Evolutionary conservation across 2,888 invertebrate species (phyloP).

Genomic region (Drosophila birchii): DNA sequence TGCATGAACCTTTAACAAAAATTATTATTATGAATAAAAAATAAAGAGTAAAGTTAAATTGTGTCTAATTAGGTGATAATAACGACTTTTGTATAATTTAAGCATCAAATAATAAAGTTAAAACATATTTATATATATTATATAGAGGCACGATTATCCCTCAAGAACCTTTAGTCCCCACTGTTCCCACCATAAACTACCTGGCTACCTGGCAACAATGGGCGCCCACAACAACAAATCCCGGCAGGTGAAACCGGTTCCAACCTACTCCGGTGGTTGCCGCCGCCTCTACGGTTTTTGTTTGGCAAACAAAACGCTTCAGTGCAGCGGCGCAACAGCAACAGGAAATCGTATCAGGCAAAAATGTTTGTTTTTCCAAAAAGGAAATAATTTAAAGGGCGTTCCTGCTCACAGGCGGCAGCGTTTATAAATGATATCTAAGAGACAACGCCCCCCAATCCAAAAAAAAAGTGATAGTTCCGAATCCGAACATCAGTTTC

Average conservation of each 20-base stretch:
- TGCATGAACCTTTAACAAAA: conserved; percentile 2
- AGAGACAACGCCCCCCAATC: conserved; percentile 26
- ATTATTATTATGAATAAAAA: too few species aligned
- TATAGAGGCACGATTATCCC: not conserved
- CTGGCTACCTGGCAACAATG: conserved; percentile 35
- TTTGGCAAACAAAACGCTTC: conserved; percentile 62
- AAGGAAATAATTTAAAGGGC: conserved; percentile 56
- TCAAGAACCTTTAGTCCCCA: conserved; percentile 1
- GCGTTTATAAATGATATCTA: conserved; percentile 32
- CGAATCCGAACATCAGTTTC: conserved; percentile 27
- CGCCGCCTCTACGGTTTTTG: conserved; percentile 40
- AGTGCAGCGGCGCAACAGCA: conserved; percentile 27
- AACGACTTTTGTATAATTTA: not conserved
- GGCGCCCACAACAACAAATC: conserved; percentile 37
- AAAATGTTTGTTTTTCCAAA: conserved; percentile 32
- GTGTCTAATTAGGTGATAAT: not conserved
- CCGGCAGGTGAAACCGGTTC: conserved; percentile 46
- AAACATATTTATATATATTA: not conserved
- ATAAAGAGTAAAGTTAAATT: not conserved
- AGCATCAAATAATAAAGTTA: not conserved
- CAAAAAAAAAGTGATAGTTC: conserved; percentile 19
- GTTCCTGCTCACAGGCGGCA: conserved; percentile 40
- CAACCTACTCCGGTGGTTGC: conserved; percentile 20
- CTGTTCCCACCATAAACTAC: conserved; percentile 5
- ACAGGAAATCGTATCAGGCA: conserved; percentile 54